Percentiles rank a stretch among this genome's conserved stretches.
phyloP scores from a whole-genome alignment of 2,888 invertebrate species.

The Macrophya annulata region DNA sequence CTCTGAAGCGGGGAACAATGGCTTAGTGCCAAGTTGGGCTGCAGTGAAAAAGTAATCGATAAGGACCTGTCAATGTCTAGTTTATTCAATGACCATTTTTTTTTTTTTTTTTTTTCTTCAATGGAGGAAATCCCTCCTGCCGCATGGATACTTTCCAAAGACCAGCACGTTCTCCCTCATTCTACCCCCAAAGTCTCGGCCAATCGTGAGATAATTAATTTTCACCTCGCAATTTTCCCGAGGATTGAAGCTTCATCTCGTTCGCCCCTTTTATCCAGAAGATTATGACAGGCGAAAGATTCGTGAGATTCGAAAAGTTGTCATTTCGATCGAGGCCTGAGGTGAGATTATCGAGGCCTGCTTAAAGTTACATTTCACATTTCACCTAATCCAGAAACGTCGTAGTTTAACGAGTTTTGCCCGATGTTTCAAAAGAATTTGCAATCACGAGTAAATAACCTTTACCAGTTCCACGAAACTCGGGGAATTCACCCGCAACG shows the following conservation, averaged over 20 bases:
- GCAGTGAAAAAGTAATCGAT: slow-evolving; percentile 44
- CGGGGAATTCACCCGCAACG: background rate
- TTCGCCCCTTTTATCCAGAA: slow-evolving; percentile 39
- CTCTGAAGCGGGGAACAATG: slow-evolving; percentile 34
- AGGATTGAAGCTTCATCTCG: slow-evolving; percentile 17
- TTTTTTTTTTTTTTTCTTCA: background rate
- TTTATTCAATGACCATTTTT: slow-evolving; percentile 37
- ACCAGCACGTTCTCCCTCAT: background rate
- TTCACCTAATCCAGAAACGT: slow-evolving; percentile 43
- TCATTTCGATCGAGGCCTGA: slow-evolving; percentile 44
- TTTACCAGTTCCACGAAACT: background rate
- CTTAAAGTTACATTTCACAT: slow-evolving; percentile 44
- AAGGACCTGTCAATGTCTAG: slow-evolving; percentile 32
- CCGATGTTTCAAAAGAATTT: slow-evolving; percentile 38
- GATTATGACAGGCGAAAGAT: slow-evolving; percentile 44
- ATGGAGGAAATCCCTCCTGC: slow-evolving; percentile 13
- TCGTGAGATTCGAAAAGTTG: slow-evolving; percentile 47
- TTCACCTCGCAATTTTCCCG: slow-evolving; percentile 43
- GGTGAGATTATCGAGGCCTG: slow-evolving; percentile 41
- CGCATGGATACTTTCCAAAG: slow-evolving; percentile 18
- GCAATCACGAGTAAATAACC: slow-evolving; percentile 46
- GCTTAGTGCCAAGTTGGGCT: slow-evolving; percentile 40
- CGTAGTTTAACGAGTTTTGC: slow-evolving; percentile 49
- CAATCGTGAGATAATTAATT: slow-evolving; percentile 51
- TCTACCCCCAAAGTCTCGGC: background rate